Percentiles rank a stretch among this genome's conserved stretches.
Evolutionary conservation across 92 coral and sea anemone genomes (phyloP).

Genomic region (Palythoa grandis): DNA sequence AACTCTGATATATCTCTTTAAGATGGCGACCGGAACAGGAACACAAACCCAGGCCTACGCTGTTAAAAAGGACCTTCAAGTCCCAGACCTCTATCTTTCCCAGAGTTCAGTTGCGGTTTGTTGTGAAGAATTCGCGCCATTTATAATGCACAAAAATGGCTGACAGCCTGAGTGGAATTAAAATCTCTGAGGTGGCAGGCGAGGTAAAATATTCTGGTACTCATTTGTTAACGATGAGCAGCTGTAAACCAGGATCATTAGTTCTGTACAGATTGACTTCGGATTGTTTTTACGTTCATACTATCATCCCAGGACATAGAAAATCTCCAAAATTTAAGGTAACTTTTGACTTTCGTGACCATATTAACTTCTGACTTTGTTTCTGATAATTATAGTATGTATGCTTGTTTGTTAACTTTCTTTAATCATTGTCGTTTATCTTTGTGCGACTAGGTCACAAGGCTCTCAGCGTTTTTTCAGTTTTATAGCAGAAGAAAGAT

Average conservation of each 20-base stretch:
- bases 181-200: conserved; percentile 22
- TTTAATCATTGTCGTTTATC: neutral
- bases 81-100: conserved; percentile 28
- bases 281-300: conserved; percentile 32
- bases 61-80: neutral
- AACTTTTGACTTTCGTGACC: neutral
- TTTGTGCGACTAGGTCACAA: too few species aligned
- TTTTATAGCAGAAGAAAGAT: too few species aligned
- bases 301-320: conserved; percentile 13
- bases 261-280: conserved; percentile 22
- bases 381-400: neutral
- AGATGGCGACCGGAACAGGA: conserved; percentile 16
- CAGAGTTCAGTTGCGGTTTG: conserved; percentile 28
- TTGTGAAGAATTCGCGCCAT: conserved; percentile 45
- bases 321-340: conserved; percentile 35
- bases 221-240: neutral
- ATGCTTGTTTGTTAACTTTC: neutral
- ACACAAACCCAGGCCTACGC: conserved; percentile 21
- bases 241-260: conserved; percentile 30
- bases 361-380: neutral
- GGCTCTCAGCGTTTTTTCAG: too few species aligned
- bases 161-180: conserved; percentile 10
- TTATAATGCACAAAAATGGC: conserved; percentile 33
- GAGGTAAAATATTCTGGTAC: conserved; percentile 28
- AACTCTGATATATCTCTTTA: neutral